phyloP scores from a whole-genome alignment of 2,888 invertebrate species.

The Oxycera nigricornis region DNA sequence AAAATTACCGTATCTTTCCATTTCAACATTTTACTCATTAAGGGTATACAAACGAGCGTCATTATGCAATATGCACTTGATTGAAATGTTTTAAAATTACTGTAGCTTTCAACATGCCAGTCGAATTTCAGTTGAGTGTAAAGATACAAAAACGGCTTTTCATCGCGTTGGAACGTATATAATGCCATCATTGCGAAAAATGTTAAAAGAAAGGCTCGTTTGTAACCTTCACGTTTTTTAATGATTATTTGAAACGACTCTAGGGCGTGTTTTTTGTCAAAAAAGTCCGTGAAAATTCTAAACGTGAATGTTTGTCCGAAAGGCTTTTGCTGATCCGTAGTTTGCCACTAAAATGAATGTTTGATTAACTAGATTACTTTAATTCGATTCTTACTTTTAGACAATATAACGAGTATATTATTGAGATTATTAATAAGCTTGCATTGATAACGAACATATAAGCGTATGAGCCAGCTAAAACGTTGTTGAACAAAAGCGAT shows the following conservation, averaged over 20 bases:
- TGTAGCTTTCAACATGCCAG: slow-evolving; percentile 75
- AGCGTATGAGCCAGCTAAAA: slow-evolving; percentile 71
- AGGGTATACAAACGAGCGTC: slow-evolving; percentile 74
- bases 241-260: slow-evolving; percentile 70
- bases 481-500: slow-evolving; percentile 69
- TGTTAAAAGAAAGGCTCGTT: slow-evolving; percentile 71
- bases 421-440: slow-evolving; percentile 67
- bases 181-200: slow-evolving; percentile 78
- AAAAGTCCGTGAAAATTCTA: slow-evolving; percentile 73
- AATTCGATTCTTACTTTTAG: slow-evolving; percentile 64
- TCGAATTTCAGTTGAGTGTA: slow-evolving; percentile 76
- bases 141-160: slow-evolving; percentile 76
- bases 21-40: slow-evolving; percentile 72
- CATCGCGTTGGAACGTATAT: slow-evolving; percentile 85
- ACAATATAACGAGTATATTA: slow-evolving; percentile 70
- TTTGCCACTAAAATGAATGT: slow-evolving; percentile 66
- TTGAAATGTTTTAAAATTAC: slow-evolving; percentile 76
- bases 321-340: slow-evolving; percentile 69
- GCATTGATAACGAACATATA: slow-evolving; percentile 78
- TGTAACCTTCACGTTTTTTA: slow-evolving; percentile 66
- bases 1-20: slow-evolving; percentile 71
- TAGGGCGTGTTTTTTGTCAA: slow-evolving; percentile 72
- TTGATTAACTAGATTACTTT: no score
- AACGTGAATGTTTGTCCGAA: slow-evolving; percentile 66
- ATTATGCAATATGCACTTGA: slow-evolving; percentile 75